phyloP scores from a whole-genome alignment of 1,140 invertebrate genomes.

The Carposina sasakii region DNA sequence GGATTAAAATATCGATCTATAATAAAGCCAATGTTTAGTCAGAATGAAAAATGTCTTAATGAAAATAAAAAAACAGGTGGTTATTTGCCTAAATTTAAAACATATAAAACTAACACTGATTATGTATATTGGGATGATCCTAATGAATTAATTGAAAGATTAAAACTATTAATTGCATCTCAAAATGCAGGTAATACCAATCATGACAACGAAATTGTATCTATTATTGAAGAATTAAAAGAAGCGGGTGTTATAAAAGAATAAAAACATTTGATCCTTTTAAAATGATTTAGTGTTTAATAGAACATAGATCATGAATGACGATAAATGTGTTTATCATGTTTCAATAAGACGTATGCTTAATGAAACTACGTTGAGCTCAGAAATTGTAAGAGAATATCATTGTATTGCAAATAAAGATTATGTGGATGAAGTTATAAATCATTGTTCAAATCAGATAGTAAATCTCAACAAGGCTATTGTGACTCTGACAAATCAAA shows the following conservation, averaged over 20 bases:
- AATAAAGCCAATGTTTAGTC: constrained; percentile 15
- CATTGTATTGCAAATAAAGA: neutral
- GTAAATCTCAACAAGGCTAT: neutral
- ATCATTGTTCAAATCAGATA: neutral
- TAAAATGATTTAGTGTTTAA: neutral
- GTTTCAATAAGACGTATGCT: constrained; percentile 7
- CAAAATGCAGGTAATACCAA: constrained; percentile 36
- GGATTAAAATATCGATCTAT: neutral
- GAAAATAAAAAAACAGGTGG: neutral
- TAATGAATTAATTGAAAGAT: constrained; percentile 40
- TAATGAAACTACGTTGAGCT: neutral
- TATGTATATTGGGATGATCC: constrained; percentile 36
- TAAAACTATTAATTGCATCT: constrained; percentile 40
- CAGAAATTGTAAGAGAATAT: neutral
- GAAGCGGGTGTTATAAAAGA: constrained; percentile 3
- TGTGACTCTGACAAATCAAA: neutral
- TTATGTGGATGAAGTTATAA: neutral
- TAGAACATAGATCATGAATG: constrained; percentile 10
- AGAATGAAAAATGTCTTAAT: neutral
- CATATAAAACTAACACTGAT: constrained; percentile 18
- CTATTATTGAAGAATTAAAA: constrained; percentile 40
- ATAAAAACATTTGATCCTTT: neutral
- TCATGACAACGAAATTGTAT: constrained; percentile 47
- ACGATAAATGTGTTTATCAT: constrained; percentile 23
- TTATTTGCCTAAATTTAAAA: constrained; percentile 29